Evolutionary conservation across 2,797 vertebrate species (phyloP).

Genomic region (Margarornis squamiger): DNA sequence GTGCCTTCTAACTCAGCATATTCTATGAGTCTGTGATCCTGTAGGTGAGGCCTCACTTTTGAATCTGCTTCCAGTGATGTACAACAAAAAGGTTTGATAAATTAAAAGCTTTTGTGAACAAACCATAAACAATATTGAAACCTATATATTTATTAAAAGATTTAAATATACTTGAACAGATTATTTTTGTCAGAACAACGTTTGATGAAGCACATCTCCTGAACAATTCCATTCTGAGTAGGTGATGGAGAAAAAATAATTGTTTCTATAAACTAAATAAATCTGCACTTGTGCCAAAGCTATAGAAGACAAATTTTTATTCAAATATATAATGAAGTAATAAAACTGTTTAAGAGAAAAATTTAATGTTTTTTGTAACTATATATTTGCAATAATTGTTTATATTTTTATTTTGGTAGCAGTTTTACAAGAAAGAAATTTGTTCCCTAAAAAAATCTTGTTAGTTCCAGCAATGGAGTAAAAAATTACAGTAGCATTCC

Average conservation of each 20-base stretch:
- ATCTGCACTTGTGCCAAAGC: conserved; percentile 71
- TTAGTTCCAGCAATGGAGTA: neutral
- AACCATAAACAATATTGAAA: conserved; percentile 20
- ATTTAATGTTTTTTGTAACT: conserved; percentile 70
- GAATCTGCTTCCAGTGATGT: neutral
- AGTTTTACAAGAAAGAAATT: conserved; percentile 55
- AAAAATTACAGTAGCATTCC: neutral
- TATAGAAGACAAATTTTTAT: conserved; percentile 74
- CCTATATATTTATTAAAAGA: conserved; percentile 52
- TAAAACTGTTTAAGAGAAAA: conserved; percentile 75
- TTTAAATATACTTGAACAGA: conserved; percentile 44
- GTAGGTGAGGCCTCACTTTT: neutral
- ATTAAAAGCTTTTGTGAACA: conserved; percentile 61
- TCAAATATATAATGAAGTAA: conserved; percentile 69
- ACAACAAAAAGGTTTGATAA: conserved; percentile 48
- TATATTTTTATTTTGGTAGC: conserved; percentile 73
- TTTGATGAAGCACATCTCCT: conserved; percentile 35
- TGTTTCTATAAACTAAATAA: conserved; percentile 69
- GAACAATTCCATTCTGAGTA: conserved; percentile 38
- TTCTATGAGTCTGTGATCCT: neutral
- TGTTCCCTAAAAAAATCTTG: neutral
- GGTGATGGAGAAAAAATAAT: conserved; percentile 66
- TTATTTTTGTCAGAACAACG: conserved; percentile 32
- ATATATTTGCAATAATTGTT: conserved; percentile 78
- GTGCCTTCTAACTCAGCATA: neutral